Conservation (phyloP, 2,113 vertebrate species). For the Pelobates fuscus region DNA sequence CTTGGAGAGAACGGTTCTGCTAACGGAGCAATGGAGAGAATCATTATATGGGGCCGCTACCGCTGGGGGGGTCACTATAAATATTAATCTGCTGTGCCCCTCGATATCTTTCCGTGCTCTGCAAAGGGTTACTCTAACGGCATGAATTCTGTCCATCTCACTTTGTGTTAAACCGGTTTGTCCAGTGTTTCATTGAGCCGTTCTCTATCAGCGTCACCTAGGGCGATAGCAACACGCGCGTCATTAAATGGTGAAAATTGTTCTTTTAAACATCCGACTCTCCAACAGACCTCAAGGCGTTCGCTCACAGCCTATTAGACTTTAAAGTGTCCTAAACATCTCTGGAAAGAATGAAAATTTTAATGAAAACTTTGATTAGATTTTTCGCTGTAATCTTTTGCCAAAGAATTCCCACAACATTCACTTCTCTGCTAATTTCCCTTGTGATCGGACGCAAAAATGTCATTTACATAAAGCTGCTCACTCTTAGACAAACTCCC, state of each 20-base stretch:
- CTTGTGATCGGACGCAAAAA: conserved; percentile 41
- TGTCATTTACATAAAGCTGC: conserved; percentile 48
- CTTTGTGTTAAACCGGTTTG: no score
- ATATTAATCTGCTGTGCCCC: no score
- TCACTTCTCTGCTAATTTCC: conserved; percentile 45
- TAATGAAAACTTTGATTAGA: conserved; percentile 52
- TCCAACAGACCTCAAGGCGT: conserved; percentile 15
- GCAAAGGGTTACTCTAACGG: no score
- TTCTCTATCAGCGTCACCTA: background rate
- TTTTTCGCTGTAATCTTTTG: conserved; percentile 43
- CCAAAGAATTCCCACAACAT: conserved; percentile 44
- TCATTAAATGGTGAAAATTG: conserved; percentile 35
- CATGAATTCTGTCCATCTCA: no score
- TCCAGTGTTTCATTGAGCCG: no score
- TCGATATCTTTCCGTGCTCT: no score
- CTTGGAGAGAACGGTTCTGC: no score
- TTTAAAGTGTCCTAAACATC: conserved; percentile 42
- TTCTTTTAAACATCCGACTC: conserved; percentile 31
- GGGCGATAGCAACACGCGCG: conserved; percentile 13
- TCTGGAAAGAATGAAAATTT: conserved; percentile 43
- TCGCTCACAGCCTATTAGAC: conserved; percentile 17
- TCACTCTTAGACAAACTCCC: conserved; percentile 47
- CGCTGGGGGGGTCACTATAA: no score
- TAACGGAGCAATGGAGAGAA: no score
- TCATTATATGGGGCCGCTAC: no score